Conservation (phyloP, 2,797 vertebrate species). For the Siniperca obscura region DNA sequence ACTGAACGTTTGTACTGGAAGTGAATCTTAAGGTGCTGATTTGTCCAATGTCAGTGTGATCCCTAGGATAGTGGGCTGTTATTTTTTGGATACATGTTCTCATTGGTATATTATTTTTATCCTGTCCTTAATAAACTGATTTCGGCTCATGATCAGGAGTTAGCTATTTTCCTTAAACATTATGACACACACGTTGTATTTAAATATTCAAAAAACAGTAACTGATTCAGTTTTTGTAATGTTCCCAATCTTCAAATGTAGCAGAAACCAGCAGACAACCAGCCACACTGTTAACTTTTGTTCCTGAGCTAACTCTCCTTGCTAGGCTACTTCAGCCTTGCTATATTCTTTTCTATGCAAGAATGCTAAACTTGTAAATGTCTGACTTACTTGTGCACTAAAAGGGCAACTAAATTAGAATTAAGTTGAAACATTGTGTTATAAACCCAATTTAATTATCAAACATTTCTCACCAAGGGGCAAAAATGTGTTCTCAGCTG, state of each 20-base stretch:
- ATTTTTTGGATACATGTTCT: not conserved
- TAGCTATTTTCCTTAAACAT: no score
- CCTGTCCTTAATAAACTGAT: not conserved
- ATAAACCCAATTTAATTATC: not conserved
- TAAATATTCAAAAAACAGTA: not conserved
- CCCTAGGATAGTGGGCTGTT: not conserved
- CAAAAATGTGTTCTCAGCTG: not conserved
- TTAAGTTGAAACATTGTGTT: not conserved
- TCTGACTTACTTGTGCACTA: not conserved
- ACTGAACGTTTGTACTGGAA: no score
- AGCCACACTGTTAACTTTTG: not conserved
- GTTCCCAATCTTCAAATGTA: not conserved
- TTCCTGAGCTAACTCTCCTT: not conserved
- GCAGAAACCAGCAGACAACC: not conserved
- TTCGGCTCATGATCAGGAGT: not conserved
- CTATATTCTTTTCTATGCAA: not conserved
- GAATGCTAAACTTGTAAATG: not conserved
- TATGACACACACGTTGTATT: not conserved
- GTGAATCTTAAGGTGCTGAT: not conserved
- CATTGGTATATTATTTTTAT: not conserved
- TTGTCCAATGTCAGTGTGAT: not conserved
- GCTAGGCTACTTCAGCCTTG: not conserved
- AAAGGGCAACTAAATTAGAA: constrained; percentile 1
- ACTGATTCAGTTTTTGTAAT: not conserved
- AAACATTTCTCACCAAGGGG: not conserved